phyloP scores from a whole-genome alignment of 2,113 vertebrate species.

The Chaetops frenatus region DNA sequence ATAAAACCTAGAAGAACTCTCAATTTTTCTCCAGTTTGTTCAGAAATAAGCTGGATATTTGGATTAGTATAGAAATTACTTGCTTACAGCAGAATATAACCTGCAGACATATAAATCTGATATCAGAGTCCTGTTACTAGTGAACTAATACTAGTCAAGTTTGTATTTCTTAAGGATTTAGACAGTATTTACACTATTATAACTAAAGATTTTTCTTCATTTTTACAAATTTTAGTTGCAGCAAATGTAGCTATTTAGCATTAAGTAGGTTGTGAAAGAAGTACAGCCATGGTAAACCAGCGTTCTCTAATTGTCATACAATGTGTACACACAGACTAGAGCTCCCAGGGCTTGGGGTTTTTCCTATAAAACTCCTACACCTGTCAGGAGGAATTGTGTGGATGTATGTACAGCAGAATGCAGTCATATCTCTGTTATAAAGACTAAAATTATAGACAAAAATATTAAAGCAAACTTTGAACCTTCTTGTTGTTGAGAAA shows the following conservation, averaged over 20 bases:
- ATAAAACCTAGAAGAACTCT: neutral
- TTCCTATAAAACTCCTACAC: neutral
- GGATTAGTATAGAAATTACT: neutral
- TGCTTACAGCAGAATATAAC: neutral
- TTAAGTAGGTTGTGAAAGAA: neutral
- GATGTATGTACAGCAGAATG: neutral
- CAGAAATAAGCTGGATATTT: neutral
- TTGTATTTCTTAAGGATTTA: neutral
- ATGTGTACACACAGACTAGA: neutral
- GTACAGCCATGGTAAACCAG: neutral
- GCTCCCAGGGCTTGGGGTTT: fast-evolving
- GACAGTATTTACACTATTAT: neutral
- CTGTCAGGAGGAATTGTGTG: neutral
- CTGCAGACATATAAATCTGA: neutral
- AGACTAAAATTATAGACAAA: neutral
- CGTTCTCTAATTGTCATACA: fast-evolving
- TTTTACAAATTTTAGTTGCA: neutral
- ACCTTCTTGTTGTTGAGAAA: neutral
- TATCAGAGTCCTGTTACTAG: neutral
- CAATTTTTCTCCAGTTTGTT: neutral
- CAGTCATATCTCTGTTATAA: neutral
- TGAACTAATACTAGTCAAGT: neutral
- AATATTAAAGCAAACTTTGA: neutral
- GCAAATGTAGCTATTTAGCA: neutral
- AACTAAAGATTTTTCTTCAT: neutral